Base-by-base conservation (phyloP, 1,140 invertebrate species). In the Caligus rogercresseyi region DNA sequence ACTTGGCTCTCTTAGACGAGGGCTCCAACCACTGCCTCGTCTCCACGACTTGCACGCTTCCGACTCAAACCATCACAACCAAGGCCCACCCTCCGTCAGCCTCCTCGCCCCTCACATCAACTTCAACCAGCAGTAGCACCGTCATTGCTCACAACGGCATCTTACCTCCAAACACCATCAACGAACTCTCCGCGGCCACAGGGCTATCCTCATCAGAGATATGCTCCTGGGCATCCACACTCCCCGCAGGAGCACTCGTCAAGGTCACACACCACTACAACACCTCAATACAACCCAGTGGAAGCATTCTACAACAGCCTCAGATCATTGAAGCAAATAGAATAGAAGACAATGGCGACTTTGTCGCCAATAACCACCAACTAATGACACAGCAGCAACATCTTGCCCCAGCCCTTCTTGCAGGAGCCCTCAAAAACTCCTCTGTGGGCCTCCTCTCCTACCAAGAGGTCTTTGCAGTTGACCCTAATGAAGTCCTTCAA, bases 401-500 rank as follows among this genome's bases (percentile, higher is more conserved):
- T n/a, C n/a, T n/a, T n/a, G n/a, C n/a, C n/a, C n/a, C n/a, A n/a
- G n/a, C n/a, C n/a, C n/a, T n/a, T n/a, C n/a, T n/a, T n/a, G 15
- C 20, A n/a, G 11, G 21, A 24, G 57, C 16, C 3, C 57, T 19
- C 7, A 11, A 18, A 25, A 25, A 60, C 25, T 2, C 23, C 24
- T 16, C n/a, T 54, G 53, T 54, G n/a, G 53, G 53, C 4, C 24
- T 60, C 1, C 57, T 25, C 1, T 60, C 57, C 2, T 60, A 60
- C 16, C 13, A 15, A 25, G 57, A 60, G 21, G 18, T 25, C 14
- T 60, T 60, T 43, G 57, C 57, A 14, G 57, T 60, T 2, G 26
- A 60, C 57, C 57, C 57, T 18, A 60, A 60, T 31, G 57, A 60
- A 25, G 26, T 60, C 57, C 57, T 60, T 18, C 23, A 25, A 20